Evolutionary conservation across 2,113 vertebrate genomes (phyloP), one percentile per base, ranked within the genome.

Genomic region (Pogona vitticeps): DNA sequence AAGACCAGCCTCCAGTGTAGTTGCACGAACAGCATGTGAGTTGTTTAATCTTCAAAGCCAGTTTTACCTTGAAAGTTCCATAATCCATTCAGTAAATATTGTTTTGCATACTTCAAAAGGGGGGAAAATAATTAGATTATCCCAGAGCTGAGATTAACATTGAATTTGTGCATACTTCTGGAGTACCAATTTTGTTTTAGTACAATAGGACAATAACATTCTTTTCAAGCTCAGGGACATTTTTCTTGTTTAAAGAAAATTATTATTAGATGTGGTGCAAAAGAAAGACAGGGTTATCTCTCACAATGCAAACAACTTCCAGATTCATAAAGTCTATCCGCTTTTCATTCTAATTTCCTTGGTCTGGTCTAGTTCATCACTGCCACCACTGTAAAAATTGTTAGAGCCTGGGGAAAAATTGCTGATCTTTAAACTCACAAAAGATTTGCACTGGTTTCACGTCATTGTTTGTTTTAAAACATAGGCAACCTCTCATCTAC

Each of bases 11-110:
- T 92, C 86, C 90, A 85, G 3, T 46, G 83, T 85, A 81, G 73
- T 79, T 87, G 59, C 83, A 90, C 80, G 88, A 92, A 89, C 80
- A 90, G 90, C 76, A 86, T 90, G 31, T 92, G 90, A 86, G 86
- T 85, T 92, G 21, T 88, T 95, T 92, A 91, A 94, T 91, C 92
- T 95, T 94, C 93, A 95, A 95, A 95, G 92, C 81, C 86, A 91
- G 82, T 71, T 92, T 91, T 94, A 94, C 81, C 84, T 92, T 93
- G 82, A 89, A 84, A 94, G 17, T 0, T 92, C 40, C 89, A 73
- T 92, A 92, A 95, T 94, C 90, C 88, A 91, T 84, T 92, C 76
- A 82, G 87, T 87, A 91, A 92, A 94, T 92, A 93, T 86, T 94
- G 71, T 90, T 94, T 76, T 72, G 88, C 83, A 89, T 88, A 93